Conservation (phyloP, 2,797 vertebrate species). For the Remorina albescens region DNA sequence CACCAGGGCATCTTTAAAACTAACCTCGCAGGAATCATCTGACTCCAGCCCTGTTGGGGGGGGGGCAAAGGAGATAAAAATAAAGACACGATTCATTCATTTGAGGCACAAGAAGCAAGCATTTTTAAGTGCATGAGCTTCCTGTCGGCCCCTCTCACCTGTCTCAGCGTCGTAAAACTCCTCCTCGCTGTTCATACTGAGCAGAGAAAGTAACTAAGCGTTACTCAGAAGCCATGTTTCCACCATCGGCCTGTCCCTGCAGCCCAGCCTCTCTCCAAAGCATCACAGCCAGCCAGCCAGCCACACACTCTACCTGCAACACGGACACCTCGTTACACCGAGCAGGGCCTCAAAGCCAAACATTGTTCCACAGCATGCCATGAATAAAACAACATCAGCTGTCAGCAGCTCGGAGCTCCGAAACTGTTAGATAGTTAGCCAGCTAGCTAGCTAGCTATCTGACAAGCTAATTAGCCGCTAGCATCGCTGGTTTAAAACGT, state of each 20-base stretch:
- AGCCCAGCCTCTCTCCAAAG: conserved; percentile 47
- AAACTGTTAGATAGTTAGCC: conserved; percentile 16
- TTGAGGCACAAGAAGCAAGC: neutral
- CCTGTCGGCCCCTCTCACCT: conserved; percentile 80
- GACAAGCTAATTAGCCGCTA: conserved; percentile 58
- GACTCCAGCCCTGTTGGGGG: conserved; percentile 91
- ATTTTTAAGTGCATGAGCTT: accelerated
- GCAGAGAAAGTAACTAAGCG: conserved; percentile 54
- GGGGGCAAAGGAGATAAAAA: neutral
- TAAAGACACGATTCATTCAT: neutral
- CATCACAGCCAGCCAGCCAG: conserved; percentile 65
- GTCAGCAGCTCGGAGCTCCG: neutral
- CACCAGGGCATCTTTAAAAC: conserved; percentile 88
- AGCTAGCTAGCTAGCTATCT: conserved; percentile 51
- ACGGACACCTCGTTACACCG: conserved; percentile 46
- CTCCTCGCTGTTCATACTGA: conserved; percentile 95
- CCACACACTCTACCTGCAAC: conserved; percentile 65
- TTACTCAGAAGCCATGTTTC: conserved; percentile 80
- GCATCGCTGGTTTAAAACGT: conserved; percentile 46
- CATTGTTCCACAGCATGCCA: neutral
- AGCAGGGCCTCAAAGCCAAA: neutral
- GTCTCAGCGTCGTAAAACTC: conserved; percentile 98
- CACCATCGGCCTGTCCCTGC: conserved; percentile 61
- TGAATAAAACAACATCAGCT: neutral
- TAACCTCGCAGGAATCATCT: conserved; percentile 93